Evolutionary conservation across 2,113 vertebrate genomes (phyloP), one percentile per base, ranked within the genome.

Genomic region (Tyrannus savana): DNA sequence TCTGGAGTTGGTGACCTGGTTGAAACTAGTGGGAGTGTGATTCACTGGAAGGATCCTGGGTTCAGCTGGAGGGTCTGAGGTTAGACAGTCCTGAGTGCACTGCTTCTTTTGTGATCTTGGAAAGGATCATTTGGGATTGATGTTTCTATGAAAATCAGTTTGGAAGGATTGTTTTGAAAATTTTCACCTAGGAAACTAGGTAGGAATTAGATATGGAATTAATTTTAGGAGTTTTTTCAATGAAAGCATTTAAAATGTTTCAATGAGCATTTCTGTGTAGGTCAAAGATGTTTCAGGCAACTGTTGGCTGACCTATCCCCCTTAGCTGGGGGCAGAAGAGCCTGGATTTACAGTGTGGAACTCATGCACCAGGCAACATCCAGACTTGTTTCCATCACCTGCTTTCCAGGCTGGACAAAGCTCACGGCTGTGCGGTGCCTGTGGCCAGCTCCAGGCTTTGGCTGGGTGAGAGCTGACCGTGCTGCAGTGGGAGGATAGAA

Each of bases 351-450:
- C 37, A 23, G 56, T 7, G 5, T 41, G 41, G 50, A 75, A 12
- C 13, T 71, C 6, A 0, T 9, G 24, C 31, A 12, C 12, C 35
- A 49, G 62, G 35, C 39, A 87, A 27, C 23, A 72, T 53, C 27
- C 60, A 71, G 35, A 15, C 18, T 55, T 66, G 46, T 50, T 80
- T 28, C 25, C 4, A 3, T 60, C 21, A 5, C 25, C 22, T 33
- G 11, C 10, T 13, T 60, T 44, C 39, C 8, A 41, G 62, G 9
- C 24, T 4, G 4, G 31, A 18, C 44, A 63, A 78, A 74, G 6
- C 39, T 24, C 27, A 10, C 9, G 13, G 24, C 44, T 79, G 31
- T 4, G 2, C 1, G 0, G 1, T 27, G 7, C 42, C 77, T 2
- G 3, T 49, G 24, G 35, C 42, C 5, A 3, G 27, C 27, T 72